Conservation (phyloP, 1,140 invertebrate species). For the Pomacea maculata region DNA sequence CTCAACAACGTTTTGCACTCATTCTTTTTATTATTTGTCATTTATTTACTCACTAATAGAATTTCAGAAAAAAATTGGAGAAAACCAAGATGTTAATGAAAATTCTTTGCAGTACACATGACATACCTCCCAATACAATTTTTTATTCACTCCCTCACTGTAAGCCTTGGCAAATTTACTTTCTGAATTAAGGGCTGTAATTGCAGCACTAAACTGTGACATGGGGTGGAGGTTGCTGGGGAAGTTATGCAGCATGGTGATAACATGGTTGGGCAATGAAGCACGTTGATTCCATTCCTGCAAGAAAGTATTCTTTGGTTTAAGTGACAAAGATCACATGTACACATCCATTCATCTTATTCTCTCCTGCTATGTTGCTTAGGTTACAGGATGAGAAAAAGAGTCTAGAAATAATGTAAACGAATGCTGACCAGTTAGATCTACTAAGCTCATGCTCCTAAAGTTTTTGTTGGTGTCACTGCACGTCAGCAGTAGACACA, state of each 20-base stretch:
- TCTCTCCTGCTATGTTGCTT: too few relatives aligned
- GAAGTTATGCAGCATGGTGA: constrained; percentile 94
- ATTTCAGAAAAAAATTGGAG: too few relatives aligned
- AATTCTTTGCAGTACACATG: neutral
- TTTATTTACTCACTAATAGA: too few relatives aligned
- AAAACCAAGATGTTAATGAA: too few relatives aligned
- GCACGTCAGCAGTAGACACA: too few relatives aligned
- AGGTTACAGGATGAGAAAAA: too few relatives aligned
- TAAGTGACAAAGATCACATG: too few relatives aligned
- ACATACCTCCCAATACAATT: constrained; percentile 87
- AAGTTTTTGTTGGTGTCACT: neutral
- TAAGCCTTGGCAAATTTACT: constrained; percentile 95
- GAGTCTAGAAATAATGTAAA: constrained; percentile 1
- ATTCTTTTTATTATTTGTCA: too few relatives aligned
- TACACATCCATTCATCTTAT: too few relatives aligned
- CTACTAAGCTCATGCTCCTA: neutral
- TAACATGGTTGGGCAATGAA: constrained; percentile 90
- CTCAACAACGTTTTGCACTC: too few relatives aligned
- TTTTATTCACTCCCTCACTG: constrained; percentile 83
- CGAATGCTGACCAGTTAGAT: neutral
- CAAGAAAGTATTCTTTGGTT: constrained; percentile 12
- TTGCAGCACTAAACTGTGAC: constrained; percentile 93
- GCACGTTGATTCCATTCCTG: constrained; percentile 89
- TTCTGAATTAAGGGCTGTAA: constrained; percentile 92
- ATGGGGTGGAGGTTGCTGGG: constrained; percentile 94